Evolutionary conservation across 2,113 vertebrate genomes (phyloP), one percentile per base, ranked within the genome.

Genomic region (Eurystomus gularis): DNA sequence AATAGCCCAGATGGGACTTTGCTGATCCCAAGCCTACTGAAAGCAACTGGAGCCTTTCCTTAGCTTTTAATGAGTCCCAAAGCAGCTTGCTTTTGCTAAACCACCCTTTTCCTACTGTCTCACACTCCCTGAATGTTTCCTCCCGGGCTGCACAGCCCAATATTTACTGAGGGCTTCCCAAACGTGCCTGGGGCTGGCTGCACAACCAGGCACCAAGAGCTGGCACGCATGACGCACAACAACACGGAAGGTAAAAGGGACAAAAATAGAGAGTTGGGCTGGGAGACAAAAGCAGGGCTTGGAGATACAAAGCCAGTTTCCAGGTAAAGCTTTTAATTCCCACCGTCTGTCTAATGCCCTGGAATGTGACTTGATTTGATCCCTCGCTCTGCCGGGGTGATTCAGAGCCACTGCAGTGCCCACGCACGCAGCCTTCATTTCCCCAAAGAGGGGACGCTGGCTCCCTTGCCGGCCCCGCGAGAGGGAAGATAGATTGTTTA

Each of bases 291-390:
- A 83, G 82, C 92, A 78, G 80, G 77, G 95, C 96, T 94, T 49
- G 88, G 77, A 51, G 60, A 75, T 40, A 40, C 70, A 88, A 91
- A 96, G 92, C 94, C 92, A 86, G 88, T 94, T 96, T 95, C 95
- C 96, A 97, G 96, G 96, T 97, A 97, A 96, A 97, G 96, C 96
- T 94, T 87, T 97, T 97, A 97, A 97, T 96, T 96, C 96, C 96
- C 95, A 93, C 96, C 90, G 86, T 96, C 96, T 96, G 96, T 86
- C 95, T 96, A 95, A 97, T 96, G 95, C 96, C 93, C 90, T 95
- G 96, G 95, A 94, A 97, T 92, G 96, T 88, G 76, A 90, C 92
- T 93, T 39, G 85, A 1, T 90, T 95, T 96, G 96, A 96, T 95
- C 94, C 96, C 88, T 73, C 6, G 1, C 71, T 86, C 66, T 88